phyloP scores from a whole-genome alignment of 2,797 vertebrate genomes.

The Prunella strophiata region DNA sequence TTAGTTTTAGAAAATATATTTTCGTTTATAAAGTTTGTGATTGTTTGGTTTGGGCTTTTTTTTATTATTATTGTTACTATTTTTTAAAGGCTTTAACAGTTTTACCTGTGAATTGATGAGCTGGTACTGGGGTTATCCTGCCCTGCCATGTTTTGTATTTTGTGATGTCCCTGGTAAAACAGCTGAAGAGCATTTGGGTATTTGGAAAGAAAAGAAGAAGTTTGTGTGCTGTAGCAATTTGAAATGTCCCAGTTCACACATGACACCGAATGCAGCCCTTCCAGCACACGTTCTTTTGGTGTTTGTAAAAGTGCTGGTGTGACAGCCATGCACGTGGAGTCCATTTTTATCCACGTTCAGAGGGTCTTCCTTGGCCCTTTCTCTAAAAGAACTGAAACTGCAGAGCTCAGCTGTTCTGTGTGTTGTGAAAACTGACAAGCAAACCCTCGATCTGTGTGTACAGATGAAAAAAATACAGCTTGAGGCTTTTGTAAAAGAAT shows the following conservation, averaged over 20 bases:
- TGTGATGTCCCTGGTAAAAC: constrained; percentile 15
- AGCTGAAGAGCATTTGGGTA: constrained; percentile 68
- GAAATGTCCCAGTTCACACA: neutral
- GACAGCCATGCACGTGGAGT: neutral
- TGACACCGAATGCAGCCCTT: neutral
- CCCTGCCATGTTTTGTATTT: neutral
- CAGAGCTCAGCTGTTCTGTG: neutral
- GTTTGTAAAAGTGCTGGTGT: neutral
- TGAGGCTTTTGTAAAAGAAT: neutral
- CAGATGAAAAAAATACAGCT: neutral
- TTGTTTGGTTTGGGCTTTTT: neutral
- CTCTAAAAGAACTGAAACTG: neutral
- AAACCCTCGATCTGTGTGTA: neutral
- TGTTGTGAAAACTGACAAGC: neutral
- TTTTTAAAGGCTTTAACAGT: neutral
- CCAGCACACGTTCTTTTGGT: neutral
- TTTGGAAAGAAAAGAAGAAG: constrained; percentile 75
- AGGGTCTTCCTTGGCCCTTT: neutral
- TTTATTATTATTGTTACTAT: too few species aligned
- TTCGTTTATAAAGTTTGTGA: neutral
- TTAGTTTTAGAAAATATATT: neutral
- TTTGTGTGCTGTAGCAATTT: neutral
- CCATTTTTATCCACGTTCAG: neutral
- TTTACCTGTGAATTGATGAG: neutral
- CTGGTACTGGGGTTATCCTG: neutral